phyloP scores from a whole-genome alignment of 2,797 vertebrate species.

The Cryptoblepharus egeriae region DNA sequence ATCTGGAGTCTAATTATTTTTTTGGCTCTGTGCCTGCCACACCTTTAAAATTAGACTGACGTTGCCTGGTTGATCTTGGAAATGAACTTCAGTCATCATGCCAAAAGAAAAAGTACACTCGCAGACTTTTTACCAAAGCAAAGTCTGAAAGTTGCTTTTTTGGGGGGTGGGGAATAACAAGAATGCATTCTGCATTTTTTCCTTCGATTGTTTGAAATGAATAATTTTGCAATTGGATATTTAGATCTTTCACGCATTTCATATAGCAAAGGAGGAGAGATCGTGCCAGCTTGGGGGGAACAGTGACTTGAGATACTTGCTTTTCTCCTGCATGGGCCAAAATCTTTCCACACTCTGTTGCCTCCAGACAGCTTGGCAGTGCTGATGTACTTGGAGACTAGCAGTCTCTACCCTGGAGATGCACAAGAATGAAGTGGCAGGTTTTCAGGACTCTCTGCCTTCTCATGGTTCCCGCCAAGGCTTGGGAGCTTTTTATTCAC shows the following conservation, averaged over 20 bases:
- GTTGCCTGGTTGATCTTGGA: not conserved
- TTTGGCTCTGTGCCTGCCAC: not conserved
- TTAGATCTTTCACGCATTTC: not conserved
- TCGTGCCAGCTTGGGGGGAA: not conserved
- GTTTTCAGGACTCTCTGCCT: not conserved
- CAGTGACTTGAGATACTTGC: slow-evolving; percentile 19
- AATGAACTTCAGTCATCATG: not conserved
- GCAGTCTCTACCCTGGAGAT: slow-evolving; percentile 20
- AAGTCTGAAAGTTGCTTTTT: not conserved
- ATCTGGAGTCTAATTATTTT: not conserved
- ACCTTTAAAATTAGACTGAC: not conserved
- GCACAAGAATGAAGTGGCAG: not conserved
- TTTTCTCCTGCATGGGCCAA: slow-evolving; percentile 19
- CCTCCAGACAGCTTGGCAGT: slow-evolving; percentile 13
- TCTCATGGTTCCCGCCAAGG: slow-evolving; percentile 11
- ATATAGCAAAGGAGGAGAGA: slow-evolving; percentile 17
- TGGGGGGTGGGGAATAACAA: not conserved
- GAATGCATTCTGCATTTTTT: not conserved
- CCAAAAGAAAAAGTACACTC: not conserved
- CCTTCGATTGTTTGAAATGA: not conserved
- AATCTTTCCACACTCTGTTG: slow-evolving; percentile 17
- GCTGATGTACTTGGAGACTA: not conserved
- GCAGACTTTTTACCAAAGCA: not conserved
- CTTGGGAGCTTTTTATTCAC: slow-evolving; percentile 5
- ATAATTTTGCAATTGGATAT: not conserved